Base-by-base conservation (phyloP, 2,797 vertebrate genomes). In the Rhyacichthys aspro region DNA sequence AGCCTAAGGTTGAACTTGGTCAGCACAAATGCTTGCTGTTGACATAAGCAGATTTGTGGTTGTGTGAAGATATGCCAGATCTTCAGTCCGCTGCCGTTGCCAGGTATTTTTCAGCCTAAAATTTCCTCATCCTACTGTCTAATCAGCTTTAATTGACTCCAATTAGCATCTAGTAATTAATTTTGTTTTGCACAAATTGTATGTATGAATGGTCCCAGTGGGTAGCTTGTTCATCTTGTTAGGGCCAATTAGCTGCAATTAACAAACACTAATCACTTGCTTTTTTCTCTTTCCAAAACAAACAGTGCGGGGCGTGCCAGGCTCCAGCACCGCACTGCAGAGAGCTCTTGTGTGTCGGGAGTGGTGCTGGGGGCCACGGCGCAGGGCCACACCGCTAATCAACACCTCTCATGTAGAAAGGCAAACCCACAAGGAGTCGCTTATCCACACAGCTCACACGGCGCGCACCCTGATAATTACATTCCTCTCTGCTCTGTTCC, bases 211-310 rank as follows among this genome's bases (percentile, higher is more conserved):
- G 91, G 90, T 95, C 95, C 95, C 95, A 94, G 94, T 94, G 96
- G 96, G 94, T 95, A 95, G 94, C 90, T 95, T 95, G 94, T 95
- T 98, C 95, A 96, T 97, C 95, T 96, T 92, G 94, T 98, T 98
- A 95, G 94, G 93, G 93, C 94, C 95, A 98, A 97, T 98, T 98
- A 98, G 94, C 95, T 94, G 93, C 94, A 98, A 98, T 98, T 98
- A 98, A 95, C 95, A 98, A 91, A 92, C 94, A 95, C 95, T 98
- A 96, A 98, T 97, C 94, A 96, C 95, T 93, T 92, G 92, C 93
- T 93, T 83, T 80, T 81, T 65, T 93, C n/a, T 92, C 94, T 93
- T 92, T 79, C 94, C 94, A 95, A 97, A 97, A 96, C 93, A 96
- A 98, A 97, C 95, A 96, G 91, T 74, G 79, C 76, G 82, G 84